Evolutionary conservation across 1,140 invertebrate genomes (phyloP).

Genomic region (Meloidogyne floridensis): DNA sequence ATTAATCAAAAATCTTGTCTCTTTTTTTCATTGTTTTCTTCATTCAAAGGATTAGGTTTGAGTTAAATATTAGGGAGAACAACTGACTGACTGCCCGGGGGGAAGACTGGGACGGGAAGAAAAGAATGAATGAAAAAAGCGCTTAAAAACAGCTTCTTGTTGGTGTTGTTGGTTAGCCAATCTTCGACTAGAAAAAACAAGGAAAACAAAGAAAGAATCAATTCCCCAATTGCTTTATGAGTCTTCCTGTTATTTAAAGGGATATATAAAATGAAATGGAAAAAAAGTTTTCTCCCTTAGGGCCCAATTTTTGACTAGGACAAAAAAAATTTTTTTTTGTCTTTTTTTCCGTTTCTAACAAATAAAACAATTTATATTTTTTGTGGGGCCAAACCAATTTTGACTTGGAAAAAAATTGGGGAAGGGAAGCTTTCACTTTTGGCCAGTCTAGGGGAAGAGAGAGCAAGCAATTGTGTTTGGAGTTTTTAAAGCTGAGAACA

Average conservation of each 20-base stretch:
- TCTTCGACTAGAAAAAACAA: not conserved
- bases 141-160: not conserved
- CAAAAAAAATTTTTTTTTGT: not conserved
- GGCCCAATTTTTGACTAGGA: conserved; percentile 5
- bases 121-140: too few relatives aligned
- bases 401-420: not conserved
- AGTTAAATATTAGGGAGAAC: too few relatives aligned
- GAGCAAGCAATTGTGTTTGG: too few relatives aligned
- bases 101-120: too few relatives aligned
- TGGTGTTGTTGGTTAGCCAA: not conserved
- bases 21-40: too few relatives aligned
- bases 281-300: not conserved
- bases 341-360: not conserved
- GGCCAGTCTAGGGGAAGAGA: not conserved
- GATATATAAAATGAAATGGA: not conserved
- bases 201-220: not conserved
- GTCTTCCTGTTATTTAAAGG: not conserved
- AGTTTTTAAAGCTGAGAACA: too few relatives aligned
- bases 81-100: too few relatives aligned
- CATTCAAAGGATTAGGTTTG: too few relatives aligned
- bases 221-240: conserved; percentile 4
- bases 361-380: not conserved
- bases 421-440: not conserved
- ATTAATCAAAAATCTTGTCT: too few relatives aligned
- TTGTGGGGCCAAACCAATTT: not conserved